Evolutionary conservation across 92 coral and sea anemone species (phyloP).

Genomic region (Bergia puertoricense): DNA sequence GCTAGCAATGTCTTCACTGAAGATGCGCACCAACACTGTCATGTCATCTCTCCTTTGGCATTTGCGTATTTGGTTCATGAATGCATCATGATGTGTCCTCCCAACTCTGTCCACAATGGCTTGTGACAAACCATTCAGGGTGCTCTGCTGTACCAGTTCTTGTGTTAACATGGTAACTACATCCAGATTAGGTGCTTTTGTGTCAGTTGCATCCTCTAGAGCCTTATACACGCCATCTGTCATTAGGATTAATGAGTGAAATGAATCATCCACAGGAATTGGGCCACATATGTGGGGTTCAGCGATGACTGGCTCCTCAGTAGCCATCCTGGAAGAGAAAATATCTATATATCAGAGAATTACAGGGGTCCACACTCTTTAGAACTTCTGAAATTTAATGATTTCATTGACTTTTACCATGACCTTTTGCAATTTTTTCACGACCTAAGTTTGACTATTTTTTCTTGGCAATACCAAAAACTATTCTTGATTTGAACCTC

Average conservation of each 20-base stretch:
- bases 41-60: slow-evolving; percentile 97
- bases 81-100: slow-evolving; percentile 87
- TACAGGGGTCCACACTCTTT: too few relatives aligned
- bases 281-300: slow-evolving; percentile 93
- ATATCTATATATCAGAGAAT: background rate
- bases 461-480: too few relatives aligned
- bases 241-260: slow-evolving; percentile 87
- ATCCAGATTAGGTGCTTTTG: slow-evolving; percentile 72
- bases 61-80: slow-evolving; percentile 75
- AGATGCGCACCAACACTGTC: slow-evolving; percentile 83
- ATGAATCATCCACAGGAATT: slow-evolving; percentile 81
- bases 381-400: too few relatives aligned
- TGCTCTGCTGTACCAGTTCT: slow-evolving; percentile 83
- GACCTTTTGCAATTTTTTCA: background rate
- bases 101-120: slow-evolving; percentile 96
- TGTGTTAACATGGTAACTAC: slow-evolving; percentile 76
- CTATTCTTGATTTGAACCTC: too few relatives aligned
- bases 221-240: slow-evolving; percentile 95
- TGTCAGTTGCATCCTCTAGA: slow-evolving; percentile 81
- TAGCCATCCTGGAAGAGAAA: slow-evolving; percentile 63
- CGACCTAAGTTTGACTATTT: too few relatives aligned
- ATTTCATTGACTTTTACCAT: too few relatives aligned
- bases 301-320: slow-evolving; percentile 95
- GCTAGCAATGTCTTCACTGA: slow-evolving; percentile 77
- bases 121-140: slow-evolving; percentile 92